These are phyloP conservation scores for Whitmania pigra DNA, from an alignment of 1,140 invertebrate species.

Conservation along the genomic window DNA sequence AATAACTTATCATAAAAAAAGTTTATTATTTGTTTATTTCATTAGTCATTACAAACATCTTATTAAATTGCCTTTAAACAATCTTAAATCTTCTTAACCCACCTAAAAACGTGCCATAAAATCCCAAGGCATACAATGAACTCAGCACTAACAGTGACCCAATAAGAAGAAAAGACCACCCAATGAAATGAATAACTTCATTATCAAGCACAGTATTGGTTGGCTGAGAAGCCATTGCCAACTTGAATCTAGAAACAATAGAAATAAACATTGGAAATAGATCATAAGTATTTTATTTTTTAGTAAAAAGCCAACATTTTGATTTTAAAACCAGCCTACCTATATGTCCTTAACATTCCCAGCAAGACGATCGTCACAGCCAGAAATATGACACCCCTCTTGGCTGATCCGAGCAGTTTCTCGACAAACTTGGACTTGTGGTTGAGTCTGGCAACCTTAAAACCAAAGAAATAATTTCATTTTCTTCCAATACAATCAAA, in stretches of 20 bases:
- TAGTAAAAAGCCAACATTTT: background rate
- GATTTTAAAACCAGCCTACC: conserved; percentile 21
- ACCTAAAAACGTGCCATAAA: conserved; percentile 33
- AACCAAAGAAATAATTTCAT: conserved; percentile 11
- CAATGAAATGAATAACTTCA: conserved; percentile 27
- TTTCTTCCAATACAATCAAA: too few species aligned
- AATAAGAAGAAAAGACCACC: conserved; percentile 27
- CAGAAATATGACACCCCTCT: conserved; percentile 27
- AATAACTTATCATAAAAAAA: background rate
- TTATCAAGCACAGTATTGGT: conserved; percentile 27
- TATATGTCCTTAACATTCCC: conserved; percentile 28
- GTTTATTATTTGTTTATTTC: too few species aligned
- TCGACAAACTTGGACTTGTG: conserved; percentile 26
- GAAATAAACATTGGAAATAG: background rate
- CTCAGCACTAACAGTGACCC: conserved; percentile 29
- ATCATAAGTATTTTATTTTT: background rate
- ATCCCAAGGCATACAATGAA: conserved; percentile 29
- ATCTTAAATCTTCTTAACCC: background rate
- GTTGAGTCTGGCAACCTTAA: conserved; percentile 30
- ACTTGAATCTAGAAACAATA: conserved; percentile 27
- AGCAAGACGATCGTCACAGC: conserved; percentile 28
- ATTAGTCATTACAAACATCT: too few species aligned
- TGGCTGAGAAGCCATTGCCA: conserved; percentile 29
- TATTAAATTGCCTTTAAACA: too few species aligned
- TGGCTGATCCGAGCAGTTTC: conserved; percentile 22